Evolutionary conservation across 2,113 vertebrate species (phyloP), one percentile per base, ranked within the genome.

Genomic region (Oceanites oceanicus): DNA sequence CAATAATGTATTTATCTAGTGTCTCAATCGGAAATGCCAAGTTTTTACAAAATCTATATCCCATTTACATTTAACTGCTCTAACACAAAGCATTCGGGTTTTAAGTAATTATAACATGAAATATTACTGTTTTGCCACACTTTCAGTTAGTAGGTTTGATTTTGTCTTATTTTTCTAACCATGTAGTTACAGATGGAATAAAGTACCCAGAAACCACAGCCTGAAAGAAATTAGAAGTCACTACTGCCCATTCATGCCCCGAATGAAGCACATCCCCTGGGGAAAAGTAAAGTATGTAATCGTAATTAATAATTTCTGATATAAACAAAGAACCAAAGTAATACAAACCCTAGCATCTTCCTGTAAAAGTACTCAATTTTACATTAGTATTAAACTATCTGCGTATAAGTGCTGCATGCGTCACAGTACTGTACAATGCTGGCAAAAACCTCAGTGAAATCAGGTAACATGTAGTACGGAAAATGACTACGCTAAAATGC

Each of bases 341-440:
- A 65, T 8, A 55, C 14, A 62, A 63, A 59, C 29, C 44, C 17
- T 18, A 59, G 53, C 45, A 76, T 3, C 67, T 21, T 67, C 81
- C 88, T 47, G 45, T 5, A 38, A 3, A 55, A 4, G 25, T 5
- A 27, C 5, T 34, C 0, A 0, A 36, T n/a, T 82, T 76, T 27
- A 36, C 44, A 68, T 6, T 4, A 44, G 17, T 3, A n/a, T 34
- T 52, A 12, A 56, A 38, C 49, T 29, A 12, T 3, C 38, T 71
- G 8, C 3, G 2, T 11, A 1, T 14, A 25, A 56, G 50, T 7
- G 18, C 10, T n/a, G 8, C 21, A 1, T 1, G 18, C 2, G 1
- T 47, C 29, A 68, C 49, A 78, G 44, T 4, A 29, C 26, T 17
- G 36, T 20, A 56, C 22, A 11, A 16, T 1, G 5, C 32, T 50